Base-by-base conservation (phyloP, 2,113 vertebrate species). In the Sturnus vulgaris region DNA sequence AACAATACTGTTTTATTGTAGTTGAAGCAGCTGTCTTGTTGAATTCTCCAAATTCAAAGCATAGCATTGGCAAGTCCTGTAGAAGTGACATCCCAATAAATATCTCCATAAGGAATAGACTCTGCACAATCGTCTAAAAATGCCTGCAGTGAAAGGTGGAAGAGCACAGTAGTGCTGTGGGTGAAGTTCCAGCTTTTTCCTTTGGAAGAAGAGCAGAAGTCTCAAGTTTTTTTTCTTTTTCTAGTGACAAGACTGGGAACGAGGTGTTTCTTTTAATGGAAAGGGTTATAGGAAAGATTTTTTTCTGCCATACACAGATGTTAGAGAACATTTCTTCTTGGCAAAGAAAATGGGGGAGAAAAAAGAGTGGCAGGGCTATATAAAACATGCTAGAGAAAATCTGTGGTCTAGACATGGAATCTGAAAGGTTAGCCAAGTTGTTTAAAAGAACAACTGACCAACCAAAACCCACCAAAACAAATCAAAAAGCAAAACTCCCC, bases 261-360 rank as follows among this genome's bases (percentile, higher is more conserved):
- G 70, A 72, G 76, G 44, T 55, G 64, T 89, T 88, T 81, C 79
- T 86, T 83, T 93, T 86, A 66, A 88, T 89, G 77, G 60, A 93
- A 90, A 42, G 61, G 50, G 50, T 93, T 92, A 50, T 39, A 93
- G 96, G 96, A 85, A 92, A 87, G 91, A 97, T 90, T 96, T 96
- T 66, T 66, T 96, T 93, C 96, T 98, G 91, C 93, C 86, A 92
- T 84, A 66, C 96, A 92, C 96, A 97, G 97, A 94, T 97, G 95
- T 97, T 90, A 79, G 82, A 95, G 89, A 92, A 94, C 92, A 96
- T 94, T 94, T 90, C 93, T 96, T 73, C 39, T 91, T 94, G 82
- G 84, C 81, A 91, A 72, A 63, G 76, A 70, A 82, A 63, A 86
- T 13, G 52, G 33, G 50, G 31, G 10, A 16, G 18, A 79, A 60